These are phyloP conservation scores for Trematocara zebra DNA, from an alignment of 2,113 vertebrate genomes.

Conservation along the genomic window DNA sequence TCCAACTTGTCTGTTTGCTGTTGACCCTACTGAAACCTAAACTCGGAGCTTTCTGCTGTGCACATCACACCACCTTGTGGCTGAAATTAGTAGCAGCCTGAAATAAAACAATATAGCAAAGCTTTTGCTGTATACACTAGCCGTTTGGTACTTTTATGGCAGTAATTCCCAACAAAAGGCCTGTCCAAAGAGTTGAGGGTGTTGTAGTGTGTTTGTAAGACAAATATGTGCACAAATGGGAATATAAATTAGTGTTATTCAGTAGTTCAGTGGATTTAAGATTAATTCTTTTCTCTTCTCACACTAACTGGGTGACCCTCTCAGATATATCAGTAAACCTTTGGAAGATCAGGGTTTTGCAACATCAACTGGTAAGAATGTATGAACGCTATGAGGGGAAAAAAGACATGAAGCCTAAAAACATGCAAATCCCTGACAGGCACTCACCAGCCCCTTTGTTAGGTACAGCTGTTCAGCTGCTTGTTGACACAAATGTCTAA, in stretches of 20 bases:
- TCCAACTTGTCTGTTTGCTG: not conserved
- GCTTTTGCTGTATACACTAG: not conserved
- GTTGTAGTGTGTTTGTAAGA: not conserved
- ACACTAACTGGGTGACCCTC: not conserved
- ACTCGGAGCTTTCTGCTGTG: not conserved
- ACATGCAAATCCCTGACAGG: not conserved
- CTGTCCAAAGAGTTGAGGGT: not conserved
- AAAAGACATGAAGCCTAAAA: not conserved
- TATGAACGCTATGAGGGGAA: fast-evolving
- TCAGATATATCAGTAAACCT: not conserved
- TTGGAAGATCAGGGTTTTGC: not conserved
- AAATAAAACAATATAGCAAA: not conserved
- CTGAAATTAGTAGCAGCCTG: not conserved
- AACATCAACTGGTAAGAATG: not conserved
- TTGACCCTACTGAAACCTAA: not conserved
- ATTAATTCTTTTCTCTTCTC: fast-evolving
- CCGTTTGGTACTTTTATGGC: not conserved
- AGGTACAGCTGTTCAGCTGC: not conserved
- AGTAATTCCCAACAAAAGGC: not conserved
- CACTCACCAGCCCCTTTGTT: not conserved
- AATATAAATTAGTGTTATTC: not conserved
- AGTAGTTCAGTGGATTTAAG: fast-evolving
- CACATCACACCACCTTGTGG: conserved; percentile 49
- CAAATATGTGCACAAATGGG: not conserved
- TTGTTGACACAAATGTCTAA: not conserved